Base-by-base conservation (phyloP, 2,797 vertebrate species). In the Cyprinella venusta region DNA sequence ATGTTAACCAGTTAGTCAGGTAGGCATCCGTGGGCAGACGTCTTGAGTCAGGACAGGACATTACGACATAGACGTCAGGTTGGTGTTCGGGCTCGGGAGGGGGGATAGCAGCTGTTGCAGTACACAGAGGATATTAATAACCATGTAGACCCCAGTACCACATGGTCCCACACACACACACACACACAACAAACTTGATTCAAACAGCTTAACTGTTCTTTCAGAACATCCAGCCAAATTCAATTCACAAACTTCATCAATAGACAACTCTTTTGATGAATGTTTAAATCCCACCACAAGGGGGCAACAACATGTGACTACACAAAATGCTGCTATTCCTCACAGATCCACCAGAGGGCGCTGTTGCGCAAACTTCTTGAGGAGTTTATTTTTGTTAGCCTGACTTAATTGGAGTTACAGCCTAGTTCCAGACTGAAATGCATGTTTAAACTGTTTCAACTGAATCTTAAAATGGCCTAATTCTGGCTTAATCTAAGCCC, bases 51-150 rank as follows among this genome's bases (percentile, higher is more conserved):
- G 76, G 64, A 40, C 70, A 70, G 63, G 71, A 76, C 24, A 30
- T 56, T 69, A 78, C 68, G 26, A 76, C 63, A 33, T 68, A 50
- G 15, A 61, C 33, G 24, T 61, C 10, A 16, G 36, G 52, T 21
- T 40, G 5, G 18, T 30, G 40, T 36, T 70, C 1, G 16, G 38
- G 19, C 19, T 36, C 0, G 59, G 15, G 59, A 82, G 61, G 69
- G 76, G 59, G 64, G 77, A 45, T 67, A 69, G 84, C 88, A 88
- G 86, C 88, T 86, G 84, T 67, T 80, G 70, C 76, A 68, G 70
- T 79, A 76, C 77, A 84, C 68, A 26, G 26, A 67, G 50, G 75
- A 76, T 88, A 88, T 87, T 85, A 88, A 88, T 88, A 88, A 82
- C 83, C 84, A 85, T 9, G n/a, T 16, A 54, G 59, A 61, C 54